These are phyloP conservation scores for Campaea margaritaria DNA, from an alignment of 2,888 invertebrate species.

Conservation along the genomic window DNA sequence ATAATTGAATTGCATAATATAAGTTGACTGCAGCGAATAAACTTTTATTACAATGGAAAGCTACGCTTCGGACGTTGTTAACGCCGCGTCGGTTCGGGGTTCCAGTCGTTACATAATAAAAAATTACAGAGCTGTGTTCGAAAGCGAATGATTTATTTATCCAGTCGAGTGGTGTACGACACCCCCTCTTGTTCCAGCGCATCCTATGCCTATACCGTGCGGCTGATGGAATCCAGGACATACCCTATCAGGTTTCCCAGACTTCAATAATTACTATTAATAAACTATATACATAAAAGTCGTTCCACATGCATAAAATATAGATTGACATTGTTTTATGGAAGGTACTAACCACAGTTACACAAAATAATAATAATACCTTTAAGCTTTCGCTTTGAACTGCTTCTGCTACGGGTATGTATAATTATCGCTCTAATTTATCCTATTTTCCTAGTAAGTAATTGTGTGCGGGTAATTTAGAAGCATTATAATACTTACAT, in stretches of 20 bases:
- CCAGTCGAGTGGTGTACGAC: conserved; percentile 28
- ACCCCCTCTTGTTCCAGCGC: conserved; percentile 15
- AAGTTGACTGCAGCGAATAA: conserved; percentile 3
- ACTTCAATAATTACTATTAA: conserved; percentile 25
- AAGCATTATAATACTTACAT: too few relatives aligned
- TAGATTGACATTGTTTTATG: not conserved
- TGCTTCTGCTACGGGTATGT: not conserved
- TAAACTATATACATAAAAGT: conserved; percentile 24
- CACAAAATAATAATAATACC: not conserved
- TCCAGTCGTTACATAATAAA: conserved; percentile 38
- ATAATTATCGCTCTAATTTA: not conserved
- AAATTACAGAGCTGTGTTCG: conserved; percentile 44
- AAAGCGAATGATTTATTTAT: conserved; percentile 48
- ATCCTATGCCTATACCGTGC: conserved; percentile 13
- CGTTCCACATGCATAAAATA: not conserved
- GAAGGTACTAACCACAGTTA: not conserved
- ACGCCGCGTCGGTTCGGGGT: conserved; percentile 10
- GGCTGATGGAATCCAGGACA: conserved; percentile 32
- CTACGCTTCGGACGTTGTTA: conserved; percentile 17
- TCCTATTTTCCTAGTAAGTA: too few relatives aligned
- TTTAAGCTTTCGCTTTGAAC: not conserved
- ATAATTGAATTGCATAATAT: conserved; percentile 6
- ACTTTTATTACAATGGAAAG: conserved; percentile 12
- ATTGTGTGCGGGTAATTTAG: too few relatives aligned
- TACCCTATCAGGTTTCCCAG: too few relatives aligned